These are phyloP conservation scores for Trematocara macrostoma DNA, from an alignment of 2,113 vertebrate genomes.

Conservation along the genomic window DNA sequence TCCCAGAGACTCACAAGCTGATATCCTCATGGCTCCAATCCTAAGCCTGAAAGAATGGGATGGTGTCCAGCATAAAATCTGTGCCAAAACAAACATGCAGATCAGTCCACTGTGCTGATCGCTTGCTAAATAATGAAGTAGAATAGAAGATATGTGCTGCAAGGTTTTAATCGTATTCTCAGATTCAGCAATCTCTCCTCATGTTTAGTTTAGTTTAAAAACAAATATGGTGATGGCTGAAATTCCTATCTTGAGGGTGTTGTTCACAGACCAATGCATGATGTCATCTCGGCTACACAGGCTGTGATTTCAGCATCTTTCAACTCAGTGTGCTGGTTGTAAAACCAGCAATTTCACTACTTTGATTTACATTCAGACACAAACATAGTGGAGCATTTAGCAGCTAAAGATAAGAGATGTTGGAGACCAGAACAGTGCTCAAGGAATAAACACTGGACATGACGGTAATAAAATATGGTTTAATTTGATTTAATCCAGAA, in stretches of 20 bases:
- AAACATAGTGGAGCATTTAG: neutral
- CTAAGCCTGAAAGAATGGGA: rapidly evolving
- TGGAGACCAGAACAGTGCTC: neutral
- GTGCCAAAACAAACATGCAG: neutral
- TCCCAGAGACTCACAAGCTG: neutral
- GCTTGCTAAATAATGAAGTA: neutral
- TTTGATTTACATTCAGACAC: neutral
- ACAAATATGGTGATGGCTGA: neutral
- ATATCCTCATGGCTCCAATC: neutral
- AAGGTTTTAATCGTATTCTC: neutral
- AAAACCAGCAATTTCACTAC: neutral
- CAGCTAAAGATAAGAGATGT: neutral
- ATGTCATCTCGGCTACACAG: neutral
- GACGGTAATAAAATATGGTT: rapidly evolving
- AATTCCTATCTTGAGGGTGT: neutral
- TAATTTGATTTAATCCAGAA: neutral
- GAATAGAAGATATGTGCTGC: neutral
- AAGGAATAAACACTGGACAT: neutral
- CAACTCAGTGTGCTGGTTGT: neutral
- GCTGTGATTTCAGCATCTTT: neutral
- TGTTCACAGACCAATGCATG: neutral
- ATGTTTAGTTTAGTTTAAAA: neutral
- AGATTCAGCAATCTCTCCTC: neutral
- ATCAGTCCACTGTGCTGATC: neutral
- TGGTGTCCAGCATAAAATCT: neutral